Conservation (phyloP, 1,140 invertebrate genomes). For the Leptinotarsa texana region DNA sequence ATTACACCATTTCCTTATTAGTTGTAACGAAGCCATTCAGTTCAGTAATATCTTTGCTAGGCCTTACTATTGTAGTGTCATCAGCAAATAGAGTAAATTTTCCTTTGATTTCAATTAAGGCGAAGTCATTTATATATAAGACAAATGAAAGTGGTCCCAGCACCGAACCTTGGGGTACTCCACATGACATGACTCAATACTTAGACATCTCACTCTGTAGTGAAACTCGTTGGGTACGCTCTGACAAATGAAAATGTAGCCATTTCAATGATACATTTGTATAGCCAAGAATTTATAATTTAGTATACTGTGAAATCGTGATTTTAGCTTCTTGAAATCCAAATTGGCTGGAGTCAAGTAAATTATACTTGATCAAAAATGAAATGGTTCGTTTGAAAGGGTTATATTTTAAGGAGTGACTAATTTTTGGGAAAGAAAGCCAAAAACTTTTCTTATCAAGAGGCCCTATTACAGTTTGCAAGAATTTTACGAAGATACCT, state of each 20-base stretch:
- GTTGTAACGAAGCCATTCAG: background rate
- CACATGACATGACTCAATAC: background rate
- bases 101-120: background rate
- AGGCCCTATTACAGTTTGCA: too few relatives aligned
- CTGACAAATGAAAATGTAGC: background rate
- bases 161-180: slow-evolving; percentile 8
- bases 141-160: background rate
- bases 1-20: background rate
- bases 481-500: too few relatives aligned
- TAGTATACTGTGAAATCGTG: background rate
- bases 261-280: background rate
- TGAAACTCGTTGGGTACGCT: background rate
- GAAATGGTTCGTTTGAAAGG: background rate
- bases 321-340: background rate
- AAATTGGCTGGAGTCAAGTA: background rate
- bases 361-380: background rate
- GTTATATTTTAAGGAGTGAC: background rate
- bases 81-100: slow-evolving; percentile 14
- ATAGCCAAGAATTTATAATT: background rate
- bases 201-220: background rate
- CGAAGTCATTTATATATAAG: background rate
- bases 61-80: background rate
- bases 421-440: background rate
- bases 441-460: too few relatives aligned
- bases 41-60: background rate